Conservation (phyloP, 2,888 invertebrate species). For the Tinea pellionella region DNA sequence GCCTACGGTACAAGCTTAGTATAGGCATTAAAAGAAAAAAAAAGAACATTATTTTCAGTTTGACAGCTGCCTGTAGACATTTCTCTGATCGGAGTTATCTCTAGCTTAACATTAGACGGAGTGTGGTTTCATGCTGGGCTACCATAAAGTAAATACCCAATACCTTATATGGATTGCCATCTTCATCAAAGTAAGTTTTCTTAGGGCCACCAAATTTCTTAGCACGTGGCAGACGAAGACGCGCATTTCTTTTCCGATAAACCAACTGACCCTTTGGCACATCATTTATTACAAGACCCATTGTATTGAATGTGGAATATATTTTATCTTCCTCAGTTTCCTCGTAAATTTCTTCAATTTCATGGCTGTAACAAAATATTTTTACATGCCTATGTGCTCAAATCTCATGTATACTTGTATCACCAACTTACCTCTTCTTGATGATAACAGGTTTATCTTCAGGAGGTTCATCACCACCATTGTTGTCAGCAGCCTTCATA, state of each 20-base stretch:
- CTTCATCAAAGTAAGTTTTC: conserved; percentile 76
- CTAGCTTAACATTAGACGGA: too few relatives aligned
- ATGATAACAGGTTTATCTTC: conserved; percentile 61
- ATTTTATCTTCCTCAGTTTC: conserved; percentile 66
- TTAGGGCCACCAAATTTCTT: conserved; percentile 44
- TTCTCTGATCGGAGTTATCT: too few relatives aligned
- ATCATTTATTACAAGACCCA: conserved; percentile 63
- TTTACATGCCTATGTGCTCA: background rate
- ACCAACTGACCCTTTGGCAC: conserved; percentile 69
- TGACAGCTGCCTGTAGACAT: too few relatives aligned
- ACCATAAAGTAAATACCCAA: too few relatives aligned
- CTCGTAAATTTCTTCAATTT: conserved; percentile 52
- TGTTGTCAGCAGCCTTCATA: conserved; percentile 19
- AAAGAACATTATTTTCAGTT: too few relatives aligned
- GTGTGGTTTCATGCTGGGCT: too few relatives aligned
- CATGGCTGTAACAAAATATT: conserved; percentile 54
- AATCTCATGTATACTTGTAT: too few relatives aligned
- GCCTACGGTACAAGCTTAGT: too few relatives aligned
- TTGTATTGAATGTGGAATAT: conserved; percentile 73
- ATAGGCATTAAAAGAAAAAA: too few relatives aligned
- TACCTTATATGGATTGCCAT: conserved; percentile 63
- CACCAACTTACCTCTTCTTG: conserved; percentile 59
- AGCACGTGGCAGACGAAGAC: conserved; percentile 59
- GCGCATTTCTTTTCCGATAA: conserved; percentile 72
- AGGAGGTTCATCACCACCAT: conserved; percentile 63